A percentile compares a stretch with the other conserved stretches of the same genome.
Conservation (phyloP, 2,113 vertebrate genomes). For the Lepisosteus osseus region DNA sequence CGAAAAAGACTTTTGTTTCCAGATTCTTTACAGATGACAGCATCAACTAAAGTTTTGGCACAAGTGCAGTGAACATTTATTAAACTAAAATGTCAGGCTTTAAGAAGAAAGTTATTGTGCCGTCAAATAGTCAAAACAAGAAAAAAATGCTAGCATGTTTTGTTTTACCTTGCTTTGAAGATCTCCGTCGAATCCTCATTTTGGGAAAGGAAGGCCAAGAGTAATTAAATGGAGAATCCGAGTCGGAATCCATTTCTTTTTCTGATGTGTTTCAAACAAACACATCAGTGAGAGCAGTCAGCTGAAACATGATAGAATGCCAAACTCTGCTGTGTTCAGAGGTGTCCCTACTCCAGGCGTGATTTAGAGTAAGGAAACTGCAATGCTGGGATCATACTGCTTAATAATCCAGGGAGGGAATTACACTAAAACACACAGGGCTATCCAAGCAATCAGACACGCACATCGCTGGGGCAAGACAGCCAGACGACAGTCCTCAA, state of each 20-base stretch:
- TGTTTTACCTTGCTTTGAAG: slow-evolving; percentile 82
- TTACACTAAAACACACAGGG: slow-evolving; percentile 3
- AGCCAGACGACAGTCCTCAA: slow-evolving; percentile 17
- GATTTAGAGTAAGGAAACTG: not conserved
- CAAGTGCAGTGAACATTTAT: too few relatives aligned
- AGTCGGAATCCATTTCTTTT: slow-evolving; percentile 90
- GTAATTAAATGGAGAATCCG: slow-evolving; percentile 97
- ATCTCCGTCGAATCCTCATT: slow-evolving; percentile 87
- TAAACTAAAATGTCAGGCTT: too few relatives aligned
- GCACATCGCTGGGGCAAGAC: not conserved
- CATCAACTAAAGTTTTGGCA: too few relatives aligned
- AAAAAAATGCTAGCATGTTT: not conserved
- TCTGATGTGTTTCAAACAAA: not conserved
- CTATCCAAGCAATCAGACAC: not conserved
- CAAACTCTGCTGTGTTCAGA: not conserved
- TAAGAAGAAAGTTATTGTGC: too few relatives aligned
- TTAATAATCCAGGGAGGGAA: not conserved
- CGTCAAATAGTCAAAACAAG: not conserved
- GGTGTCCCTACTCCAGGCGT: slow-evolving; percentile 5
- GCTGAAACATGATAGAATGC: not conserved
- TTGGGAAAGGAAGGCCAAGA: slow-evolving; percentile 97
- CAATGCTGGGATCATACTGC: slow-evolving; percentile 3
- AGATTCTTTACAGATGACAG: too few relatives aligned
- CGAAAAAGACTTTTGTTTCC: too few relatives aligned
- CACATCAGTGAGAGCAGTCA: slow-evolving; percentile 9